These are phyloP conservation scores for Larimichthys crocea DNA, from an alignment of 2,113 vertebrate species.

Conservation along the genomic window DNA sequence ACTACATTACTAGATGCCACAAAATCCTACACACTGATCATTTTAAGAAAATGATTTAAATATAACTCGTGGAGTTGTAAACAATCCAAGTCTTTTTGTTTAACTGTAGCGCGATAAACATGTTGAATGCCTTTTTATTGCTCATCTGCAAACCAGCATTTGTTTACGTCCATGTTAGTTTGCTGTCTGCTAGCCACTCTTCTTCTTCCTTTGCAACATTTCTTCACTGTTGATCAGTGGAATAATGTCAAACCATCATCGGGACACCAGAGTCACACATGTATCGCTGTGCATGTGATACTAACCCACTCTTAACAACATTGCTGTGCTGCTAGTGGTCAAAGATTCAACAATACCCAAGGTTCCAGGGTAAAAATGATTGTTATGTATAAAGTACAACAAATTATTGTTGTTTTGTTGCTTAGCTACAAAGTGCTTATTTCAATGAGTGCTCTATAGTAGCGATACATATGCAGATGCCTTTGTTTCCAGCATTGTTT, in stretches of 20 bases:
- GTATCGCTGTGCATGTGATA: not conserved
- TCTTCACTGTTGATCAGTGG: not conserved
- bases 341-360: not conserved
- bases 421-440: constrained; percentile 37
- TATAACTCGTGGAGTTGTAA: not conserved
- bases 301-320: not conserved
- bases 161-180: not conserved
- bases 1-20: too few species aligned
- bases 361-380: constrained; percentile 15
- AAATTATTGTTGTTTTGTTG: constrained; percentile 43
- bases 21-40: too few species aligned
- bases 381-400: constrained; percentile 2
- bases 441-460: constrained; percentile 23
- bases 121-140: not conserved
- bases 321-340: not conserved
- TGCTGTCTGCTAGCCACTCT: not conserved
- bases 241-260: not conserved
- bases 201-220: not conserved
- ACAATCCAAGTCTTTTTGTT: too few species aligned
- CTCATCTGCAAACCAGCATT: not conserved
- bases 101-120: not conserved
- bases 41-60: too few species aligned
- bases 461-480: constrained; percentile 1
- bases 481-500: constrained; percentile 49
- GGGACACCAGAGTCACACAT: too few species aligned